Conservation (phyloP, 2,113 vertebrate species). For the Sphaerodactylus townsendi region DNA sequence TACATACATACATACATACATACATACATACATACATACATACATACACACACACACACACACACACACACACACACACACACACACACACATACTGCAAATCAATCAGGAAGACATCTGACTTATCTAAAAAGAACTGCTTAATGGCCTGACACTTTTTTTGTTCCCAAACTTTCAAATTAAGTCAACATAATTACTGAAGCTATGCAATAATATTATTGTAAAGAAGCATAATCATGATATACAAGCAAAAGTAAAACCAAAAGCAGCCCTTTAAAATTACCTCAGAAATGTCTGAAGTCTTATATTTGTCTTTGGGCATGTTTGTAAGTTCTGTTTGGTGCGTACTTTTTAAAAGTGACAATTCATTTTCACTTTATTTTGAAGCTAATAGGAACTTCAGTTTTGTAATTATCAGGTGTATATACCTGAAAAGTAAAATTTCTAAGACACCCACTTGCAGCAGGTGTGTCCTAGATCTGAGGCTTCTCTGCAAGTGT, state of each 20-base stretch:
- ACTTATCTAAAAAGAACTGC: conserved; percentile 13
- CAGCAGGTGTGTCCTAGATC: not conserved
- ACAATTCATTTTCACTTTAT: not conserved
- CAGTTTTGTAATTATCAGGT: not conserved
- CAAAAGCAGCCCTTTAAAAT: not conserved
- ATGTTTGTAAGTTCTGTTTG: not conserved
- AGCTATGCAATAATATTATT: conserved; percentile 30
- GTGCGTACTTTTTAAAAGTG: not conserved
- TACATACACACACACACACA: too few species aligned
- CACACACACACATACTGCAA: too few species aligned
- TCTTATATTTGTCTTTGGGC: not conserved
- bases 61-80: too few species aligned
- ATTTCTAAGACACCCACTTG: not conserved
- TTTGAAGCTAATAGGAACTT: not conserved
- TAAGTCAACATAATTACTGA: conserved; percentile 32
- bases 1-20: too few species aligned
- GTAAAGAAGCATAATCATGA: conserved; percentile 27
- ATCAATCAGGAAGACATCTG: not conserved
- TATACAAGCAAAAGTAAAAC: conserved; percentile 27
- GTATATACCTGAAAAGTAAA: conserved; percentile 6
- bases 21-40: too few species aligned
- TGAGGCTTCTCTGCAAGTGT: not conserved
- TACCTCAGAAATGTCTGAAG: conserved; percentile 6
- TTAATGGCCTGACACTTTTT: conserved; percentile 14
- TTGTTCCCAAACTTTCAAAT: conserved; percentile 43